Percentiles rank a stretch among this genome's conserved stretches.
Conservation (phyloP, 2,113 vertebrate genomes). For the Scytalopus superciliaris region DNA sequence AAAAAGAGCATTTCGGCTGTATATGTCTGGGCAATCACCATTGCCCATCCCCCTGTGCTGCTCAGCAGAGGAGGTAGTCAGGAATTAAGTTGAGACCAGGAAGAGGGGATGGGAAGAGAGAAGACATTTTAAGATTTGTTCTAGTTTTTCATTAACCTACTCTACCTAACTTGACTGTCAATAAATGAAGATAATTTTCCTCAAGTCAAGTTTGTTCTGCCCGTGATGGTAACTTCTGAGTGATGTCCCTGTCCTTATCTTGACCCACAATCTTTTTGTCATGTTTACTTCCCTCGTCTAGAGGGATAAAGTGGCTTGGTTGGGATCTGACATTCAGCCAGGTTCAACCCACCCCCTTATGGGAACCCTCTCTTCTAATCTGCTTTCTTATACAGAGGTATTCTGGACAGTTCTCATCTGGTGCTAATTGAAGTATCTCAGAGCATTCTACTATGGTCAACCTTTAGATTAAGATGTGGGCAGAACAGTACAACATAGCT, state of each 20-base stretch:
- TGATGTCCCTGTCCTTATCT: neutral
- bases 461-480: neutral
- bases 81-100: neutral
- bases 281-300: neutral
- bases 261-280: neutral
- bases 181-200: neutral
- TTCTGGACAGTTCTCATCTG: neutral
- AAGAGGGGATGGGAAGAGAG: neutral
- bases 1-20: fast-evolving
- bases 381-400: neutral
- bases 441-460: neutral
- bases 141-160: neutral
- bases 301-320: neutral
- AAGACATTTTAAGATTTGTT: neutral
- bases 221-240: neutral
- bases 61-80: neutral
- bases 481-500: neutral
- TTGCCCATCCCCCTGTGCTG: fast-evolving
- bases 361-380: neutral
- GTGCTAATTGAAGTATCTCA: neutral
- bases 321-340: neutral
- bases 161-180: neutral
- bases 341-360: neutral
- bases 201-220: neutral
- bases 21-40: neutral